Evolutionary conservation across 2,797 vertebrate genomes (phyloP).

Genomic region (Liparis tanakae): DNA sequence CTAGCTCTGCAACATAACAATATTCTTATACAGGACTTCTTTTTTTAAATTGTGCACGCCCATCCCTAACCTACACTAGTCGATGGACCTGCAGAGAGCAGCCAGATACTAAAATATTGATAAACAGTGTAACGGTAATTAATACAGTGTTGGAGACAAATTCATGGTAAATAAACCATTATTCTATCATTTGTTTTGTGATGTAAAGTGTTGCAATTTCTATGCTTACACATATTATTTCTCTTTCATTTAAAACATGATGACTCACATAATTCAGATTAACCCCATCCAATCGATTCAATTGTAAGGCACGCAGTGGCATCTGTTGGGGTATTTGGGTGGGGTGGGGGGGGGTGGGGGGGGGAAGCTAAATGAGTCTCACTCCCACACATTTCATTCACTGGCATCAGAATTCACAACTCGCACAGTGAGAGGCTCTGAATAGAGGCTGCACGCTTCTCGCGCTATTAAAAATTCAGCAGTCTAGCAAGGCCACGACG

Average conservation of each 20-base stretch:
- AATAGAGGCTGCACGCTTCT: conserved; percentile 79
- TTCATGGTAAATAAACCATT: not conserved
- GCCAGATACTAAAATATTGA: conserved; percentile 15
- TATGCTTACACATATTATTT: not conserved
- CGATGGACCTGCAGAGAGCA: conserved; percentile 7
- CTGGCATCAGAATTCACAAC: conserved; percentile 84
- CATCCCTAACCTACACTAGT: conserved; percentile 8
- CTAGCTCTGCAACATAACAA: not conserved
- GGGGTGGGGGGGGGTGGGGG: conserved; percentile 66
- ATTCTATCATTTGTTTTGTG: not conserved
- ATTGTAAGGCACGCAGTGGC: conserved; percentile 64
- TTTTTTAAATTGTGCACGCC: conserved; percentile 1
- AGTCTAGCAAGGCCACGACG: conserved; percentile 83
- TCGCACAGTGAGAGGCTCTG: conserved; percentile 79
- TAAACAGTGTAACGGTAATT: not conserved
- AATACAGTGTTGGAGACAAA: not conserved
- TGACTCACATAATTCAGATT: conserved; percentile 31
- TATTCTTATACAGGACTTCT: not conserved
- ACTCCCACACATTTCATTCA: conserved; percentile 84
- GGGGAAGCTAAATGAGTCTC: conserved; percentile 85
- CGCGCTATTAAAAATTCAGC: conserved; percentile 86
- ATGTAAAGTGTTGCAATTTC: not conserved
- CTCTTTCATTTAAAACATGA: not conserved
- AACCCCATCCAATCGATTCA: conserved; percentile 28
- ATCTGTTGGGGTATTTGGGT: conserved; percentile 70